Evolutionary conservation across 2,797 vertebrate genomes (phyloP), one percentile per base, ranked within the genome.

Genomic region (Rhodeus uyekii): DNA sequence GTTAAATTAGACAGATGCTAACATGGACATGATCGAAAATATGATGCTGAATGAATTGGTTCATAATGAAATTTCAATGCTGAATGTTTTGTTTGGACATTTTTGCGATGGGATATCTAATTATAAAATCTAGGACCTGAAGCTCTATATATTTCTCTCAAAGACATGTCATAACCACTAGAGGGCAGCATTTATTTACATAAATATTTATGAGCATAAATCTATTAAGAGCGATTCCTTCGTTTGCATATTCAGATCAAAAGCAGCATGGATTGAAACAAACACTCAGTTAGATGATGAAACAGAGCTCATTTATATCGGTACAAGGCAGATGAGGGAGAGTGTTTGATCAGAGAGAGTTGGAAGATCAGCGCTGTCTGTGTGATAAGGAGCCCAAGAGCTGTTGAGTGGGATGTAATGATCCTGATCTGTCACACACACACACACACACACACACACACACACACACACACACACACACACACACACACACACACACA

Each of bases 181-280:
- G 71, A 27, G 46, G 75, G 48, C 71, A 39, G 3, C 34, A 74
- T 48, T 14, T 75, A 75, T 58, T 46, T 24, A 19, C 53, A 58
- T 83, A 60, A 38, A 68, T 75, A 75, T 80, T 75, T 75, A 60
- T 67, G 9, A 53, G 60, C 44, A 8, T 65, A 50, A 75, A 32
- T 53, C 71, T 29, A 67, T 74, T 64, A 65, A 24, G 48, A 64
- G 60, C 2, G 5, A n/a, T 13, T 53, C 10, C 32, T 65, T 81
- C 3, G 8, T 75, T 81, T 81, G 46, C 71, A 81, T 74, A 55
- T 81, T 74, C 71, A 75, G 34, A 81, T 81, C 58, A 81, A 74
- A 81, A 65, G 58, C n/a, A 4, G 69, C 71, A 53, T 53, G 3
- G 24, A 39, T 32, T 32, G 79, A 81, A 64, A 74, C 42, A 81